Conservation (phyloP, 2,113 vertebrate genomes). For the Phylloscopus trochilus region DNA sequence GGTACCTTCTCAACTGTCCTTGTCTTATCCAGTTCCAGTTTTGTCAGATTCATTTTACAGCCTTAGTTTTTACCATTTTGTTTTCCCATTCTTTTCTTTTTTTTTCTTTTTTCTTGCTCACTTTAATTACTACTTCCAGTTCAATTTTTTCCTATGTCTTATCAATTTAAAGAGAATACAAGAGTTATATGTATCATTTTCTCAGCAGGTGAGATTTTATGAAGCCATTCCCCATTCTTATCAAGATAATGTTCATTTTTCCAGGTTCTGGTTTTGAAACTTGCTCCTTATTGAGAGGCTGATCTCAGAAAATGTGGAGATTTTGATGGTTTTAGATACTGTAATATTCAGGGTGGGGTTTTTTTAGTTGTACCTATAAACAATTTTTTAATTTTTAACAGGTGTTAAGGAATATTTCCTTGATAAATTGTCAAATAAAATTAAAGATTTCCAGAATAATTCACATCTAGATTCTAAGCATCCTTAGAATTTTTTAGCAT, state of each 20-base stretch:
- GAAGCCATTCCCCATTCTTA: not conserved
- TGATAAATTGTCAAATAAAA: not conserved
- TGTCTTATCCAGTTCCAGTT: fast-evolving
- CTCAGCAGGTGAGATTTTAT: not conserved
- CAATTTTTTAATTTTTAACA: not conserved
- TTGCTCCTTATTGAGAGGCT: not conserved
- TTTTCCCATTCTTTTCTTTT: not conserved
- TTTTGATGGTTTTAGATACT: not conserved
- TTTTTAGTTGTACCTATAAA: not conserved
- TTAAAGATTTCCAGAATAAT: not conserved
- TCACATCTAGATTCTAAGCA: not conserved
- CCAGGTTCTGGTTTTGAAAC: not conserved
- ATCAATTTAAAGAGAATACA: not conserved
- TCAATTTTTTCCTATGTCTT: not conserved
- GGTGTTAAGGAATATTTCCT: not conserved
- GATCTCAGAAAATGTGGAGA: not conserved
- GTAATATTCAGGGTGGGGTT: not conserved
- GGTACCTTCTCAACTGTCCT: not conserved
- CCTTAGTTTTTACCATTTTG: not conserved
- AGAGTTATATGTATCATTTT: not conserved
- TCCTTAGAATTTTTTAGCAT: not conserved
- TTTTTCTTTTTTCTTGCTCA: not conserved
- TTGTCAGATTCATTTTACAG: not conserved
- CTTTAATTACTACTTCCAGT: not conserved
- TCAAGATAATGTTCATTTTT: not conserved